A percentile compares a stretch with the other conserved stretches of the same genome.
These are phyloP conservation scores for Pangasianodon hypophthalmus DNA, from an alignment of 2,113 vertebrate species.

Conservation along the genomic window DNA sequence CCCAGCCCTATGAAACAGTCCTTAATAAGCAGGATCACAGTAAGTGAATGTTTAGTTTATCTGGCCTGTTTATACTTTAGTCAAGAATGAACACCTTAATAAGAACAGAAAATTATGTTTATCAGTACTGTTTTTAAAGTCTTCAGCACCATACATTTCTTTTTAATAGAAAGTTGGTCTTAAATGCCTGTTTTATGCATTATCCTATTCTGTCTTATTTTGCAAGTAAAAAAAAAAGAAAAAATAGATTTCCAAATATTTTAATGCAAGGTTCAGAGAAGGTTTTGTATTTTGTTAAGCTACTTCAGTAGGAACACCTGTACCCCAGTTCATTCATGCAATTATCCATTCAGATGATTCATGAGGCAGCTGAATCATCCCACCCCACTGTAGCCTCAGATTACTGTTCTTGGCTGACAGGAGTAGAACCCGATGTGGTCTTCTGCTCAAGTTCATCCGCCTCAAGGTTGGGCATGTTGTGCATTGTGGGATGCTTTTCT, in stretches of 20 bases:
- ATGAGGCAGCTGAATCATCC: neutral
- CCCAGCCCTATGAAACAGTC: slow-evolving; percentile 18
- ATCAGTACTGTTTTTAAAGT: neutral
- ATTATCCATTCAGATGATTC: neutral
- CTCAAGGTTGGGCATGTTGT: neutral
- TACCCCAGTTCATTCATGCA: neutral
- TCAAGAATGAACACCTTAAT: no score
- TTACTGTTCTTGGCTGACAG: neutral
- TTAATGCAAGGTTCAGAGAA: neutral
- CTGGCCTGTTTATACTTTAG: neutral
- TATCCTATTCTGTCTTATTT: neutral
- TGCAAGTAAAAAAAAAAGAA: neutral
- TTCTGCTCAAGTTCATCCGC: neutral
- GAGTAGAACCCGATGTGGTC: neutral
- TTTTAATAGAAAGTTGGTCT: neutral
- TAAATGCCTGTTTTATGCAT: neutral
- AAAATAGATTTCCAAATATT: neutral
- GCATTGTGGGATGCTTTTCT: neutral
- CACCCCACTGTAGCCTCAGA: neutral
- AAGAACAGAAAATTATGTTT: neutral
- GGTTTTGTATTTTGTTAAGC: neutral
- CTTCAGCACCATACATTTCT: neutral
- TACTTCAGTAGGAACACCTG: neutral
- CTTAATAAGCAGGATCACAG: slow-evolving; percentile 60
- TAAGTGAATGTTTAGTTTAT: slow-evolving; percentile 59